These are phyloP conservation scores for Brachionus angularis DNA, from an alignment of 1,140 invertebrate genomes.

Conservation along the genomic window DNA sequence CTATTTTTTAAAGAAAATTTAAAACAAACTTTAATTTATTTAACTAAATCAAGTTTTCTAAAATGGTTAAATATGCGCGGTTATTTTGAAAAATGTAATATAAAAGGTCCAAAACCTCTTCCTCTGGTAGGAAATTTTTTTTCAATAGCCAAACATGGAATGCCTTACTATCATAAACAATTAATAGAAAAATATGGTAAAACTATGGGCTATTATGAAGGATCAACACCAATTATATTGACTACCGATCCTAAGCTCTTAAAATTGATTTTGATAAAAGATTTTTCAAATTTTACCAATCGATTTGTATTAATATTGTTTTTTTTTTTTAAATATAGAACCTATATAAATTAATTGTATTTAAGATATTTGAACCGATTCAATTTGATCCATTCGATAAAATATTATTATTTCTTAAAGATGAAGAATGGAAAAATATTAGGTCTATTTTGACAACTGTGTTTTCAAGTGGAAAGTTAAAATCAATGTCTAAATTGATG, in stretches of 20 bases:
- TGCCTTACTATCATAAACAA: neutral
- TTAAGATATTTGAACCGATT: neutral
- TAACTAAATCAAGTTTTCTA: too few relatives aligned
- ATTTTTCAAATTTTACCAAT: slow-evolving; percentile 38
- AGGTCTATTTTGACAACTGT: slow-evolving; percentile 27
- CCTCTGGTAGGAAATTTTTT: slow-evolving; percentile 30
- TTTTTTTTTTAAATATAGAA: neutral
- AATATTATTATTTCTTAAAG: slow-evolving; percentile 15
- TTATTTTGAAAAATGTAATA: slow-evolving; percentile 2
- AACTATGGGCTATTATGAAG: slow-evolving; percentile 5
- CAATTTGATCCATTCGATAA: slow-evolving; percentile 31
- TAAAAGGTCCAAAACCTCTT: slow-evolving; percentile 22
- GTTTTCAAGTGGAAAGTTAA: slow-evolving; percentile 37
- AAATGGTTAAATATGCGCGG: neutral
- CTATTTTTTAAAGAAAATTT: too few relatives aligned
- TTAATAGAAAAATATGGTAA: slow-evolving; percentile 18
- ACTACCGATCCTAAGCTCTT: slow-evolving; percentile 15
- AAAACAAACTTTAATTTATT: too few relatives aligned
- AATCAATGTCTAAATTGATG: slow-evolving; percentile 41
- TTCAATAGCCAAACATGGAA: slow-evolving; percentile 24
- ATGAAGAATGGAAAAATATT: slow-evolving; percentile 39
- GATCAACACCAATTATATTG: neutral
- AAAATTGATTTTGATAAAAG: slow-evolving; percentile 34
- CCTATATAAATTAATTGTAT: neutral
- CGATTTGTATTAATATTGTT: neutral